Conservation (phyloP, 2,888 invertebrate species). For the Lithophane socia region DNA sequence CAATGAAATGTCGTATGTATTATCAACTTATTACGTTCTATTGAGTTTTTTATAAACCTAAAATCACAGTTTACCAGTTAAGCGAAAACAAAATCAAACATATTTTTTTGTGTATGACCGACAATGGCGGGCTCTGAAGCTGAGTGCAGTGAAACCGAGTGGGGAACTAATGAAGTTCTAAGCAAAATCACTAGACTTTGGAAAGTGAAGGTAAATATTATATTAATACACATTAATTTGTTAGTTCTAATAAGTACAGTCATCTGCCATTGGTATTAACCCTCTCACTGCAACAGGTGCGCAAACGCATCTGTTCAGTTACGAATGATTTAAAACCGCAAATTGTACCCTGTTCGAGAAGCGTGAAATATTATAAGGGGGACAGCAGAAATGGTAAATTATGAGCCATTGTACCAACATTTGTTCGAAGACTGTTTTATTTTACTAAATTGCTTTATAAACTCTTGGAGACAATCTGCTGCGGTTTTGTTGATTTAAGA, state of each 20-base stretch:
- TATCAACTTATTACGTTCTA: too few relatives aligned
- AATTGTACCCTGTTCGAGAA: slow-evolving; percentile 74
- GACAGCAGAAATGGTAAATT: slow-evolving; percentile 54
- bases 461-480: slow-evolving; percentile 35
- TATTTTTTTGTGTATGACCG: too few relatives aligned
- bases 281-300: slow-evolving; percentile 71
- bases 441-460: slow-evolving; percentile 45
- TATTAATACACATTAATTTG: too few relatives aligned
- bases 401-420: slow-evolving; percentile 22
- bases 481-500: slow-evolving; percentile 13
- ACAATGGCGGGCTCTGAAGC: too few relatives aligned
- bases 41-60: too few relatives aligned
- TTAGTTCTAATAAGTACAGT: neutral
- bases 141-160: too few relatives aligned
- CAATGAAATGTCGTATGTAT: too few relatives aligned
- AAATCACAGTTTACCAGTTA: too few relatives aligned
- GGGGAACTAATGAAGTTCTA: too few relatives aligned
- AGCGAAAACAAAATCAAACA: too few relatives aligned
- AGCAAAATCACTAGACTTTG: too few relatives aligned
- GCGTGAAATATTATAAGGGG: slow-evolving; percentile 71
- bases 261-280: slow-evolving; percentile 45
- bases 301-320: slow-evolving; percentile 75
- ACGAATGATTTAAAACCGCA: slow-evolving; percentile 81
- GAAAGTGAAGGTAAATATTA: too few relatives aligned
- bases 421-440: slow-evolving; percentile 35